Conservation (phyloP, 2,797 vertebrate genomes). For the Podarcis siculus region DNA sequence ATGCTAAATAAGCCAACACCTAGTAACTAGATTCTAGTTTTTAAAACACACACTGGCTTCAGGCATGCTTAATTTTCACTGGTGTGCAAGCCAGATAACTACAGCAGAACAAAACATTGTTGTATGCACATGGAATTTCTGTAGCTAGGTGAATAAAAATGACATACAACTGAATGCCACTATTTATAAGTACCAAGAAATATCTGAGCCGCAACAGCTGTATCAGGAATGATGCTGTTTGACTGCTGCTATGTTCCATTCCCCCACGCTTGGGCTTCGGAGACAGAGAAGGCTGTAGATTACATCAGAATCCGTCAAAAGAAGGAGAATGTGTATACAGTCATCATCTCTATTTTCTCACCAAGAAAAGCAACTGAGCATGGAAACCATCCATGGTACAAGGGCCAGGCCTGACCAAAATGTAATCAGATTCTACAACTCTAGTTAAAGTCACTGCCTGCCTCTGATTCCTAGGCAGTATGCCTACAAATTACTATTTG, state of each 20-base stretch:
- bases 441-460: not conserved
- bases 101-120: not conserved
- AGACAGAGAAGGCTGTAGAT: not conserved
- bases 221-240: not conserved
- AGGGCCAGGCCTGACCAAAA: not conserved
- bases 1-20: not conserved
- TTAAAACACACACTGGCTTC: not conserved
- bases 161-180: not conserved
- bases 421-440: not conserved
- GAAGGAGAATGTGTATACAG: not conserved
- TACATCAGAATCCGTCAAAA: not conserved
- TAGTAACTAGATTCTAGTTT: not conserved
- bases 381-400: not conserved
- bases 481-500: not conserved
- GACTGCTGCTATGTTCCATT: not conserved
- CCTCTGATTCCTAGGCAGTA: not conserved
- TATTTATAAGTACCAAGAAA: not conserved
- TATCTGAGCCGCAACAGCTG: not conserved
- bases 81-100: not conserved
- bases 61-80: not conserved
- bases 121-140: not conserved
- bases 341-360: not conserved
- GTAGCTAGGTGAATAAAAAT: not conserved
- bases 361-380: not conserved
- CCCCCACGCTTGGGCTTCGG: not conserved